Conservation (phyloP, 2,888 invertebrate genomes). For the Macrophya alboannulata region DNA sequence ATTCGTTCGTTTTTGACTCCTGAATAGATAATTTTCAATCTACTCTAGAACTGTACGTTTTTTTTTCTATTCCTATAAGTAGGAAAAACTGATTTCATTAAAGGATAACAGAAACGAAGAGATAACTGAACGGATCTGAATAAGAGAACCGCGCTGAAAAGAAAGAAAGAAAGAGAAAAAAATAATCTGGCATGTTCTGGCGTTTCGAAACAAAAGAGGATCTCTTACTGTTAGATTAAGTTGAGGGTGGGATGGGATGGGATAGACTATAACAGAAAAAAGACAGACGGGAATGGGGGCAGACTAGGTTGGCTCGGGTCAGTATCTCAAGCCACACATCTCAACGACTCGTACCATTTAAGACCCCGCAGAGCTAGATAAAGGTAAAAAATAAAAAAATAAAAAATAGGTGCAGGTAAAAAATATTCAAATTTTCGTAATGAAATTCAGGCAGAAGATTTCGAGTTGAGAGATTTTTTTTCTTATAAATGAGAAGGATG, state of each 20-base stretch:
- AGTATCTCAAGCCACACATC: constrained; percentile 32
- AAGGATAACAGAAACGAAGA: too few relatives aligned
- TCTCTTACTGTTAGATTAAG: constrained; percentile 43
- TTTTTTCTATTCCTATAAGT: too few relatives aligned
- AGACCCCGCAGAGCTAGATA: neutral
- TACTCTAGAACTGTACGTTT: too few relatives aligned
- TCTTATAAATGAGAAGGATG: neutral
- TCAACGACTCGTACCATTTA: constrained; percentile 22
- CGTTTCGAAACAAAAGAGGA: constrained; percentile 36
- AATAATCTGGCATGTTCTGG: neutral
- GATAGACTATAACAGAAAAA: neutral
- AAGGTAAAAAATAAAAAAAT: neutral
- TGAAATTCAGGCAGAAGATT: neutral
- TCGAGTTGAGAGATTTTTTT: neutral
- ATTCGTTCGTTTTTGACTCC: too few relatives aligned
- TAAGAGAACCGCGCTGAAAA: too few relatives aligned
- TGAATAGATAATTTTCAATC: too few relatives aligned
- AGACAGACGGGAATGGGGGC: neutral
- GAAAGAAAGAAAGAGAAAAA: neutral
- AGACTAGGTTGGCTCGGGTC: constrained; percentile 31
- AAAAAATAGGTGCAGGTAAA: too few relatives aligned
- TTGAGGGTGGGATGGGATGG: neutral
- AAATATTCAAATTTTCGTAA: neutral
- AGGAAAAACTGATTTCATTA: too few relatives aligned
- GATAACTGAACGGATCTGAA: too few relatives aligned